phyloP scores from a whole-genome alignment of 1,140 invertebrate genomes.

The Drosophila tropicalis region DNA sequence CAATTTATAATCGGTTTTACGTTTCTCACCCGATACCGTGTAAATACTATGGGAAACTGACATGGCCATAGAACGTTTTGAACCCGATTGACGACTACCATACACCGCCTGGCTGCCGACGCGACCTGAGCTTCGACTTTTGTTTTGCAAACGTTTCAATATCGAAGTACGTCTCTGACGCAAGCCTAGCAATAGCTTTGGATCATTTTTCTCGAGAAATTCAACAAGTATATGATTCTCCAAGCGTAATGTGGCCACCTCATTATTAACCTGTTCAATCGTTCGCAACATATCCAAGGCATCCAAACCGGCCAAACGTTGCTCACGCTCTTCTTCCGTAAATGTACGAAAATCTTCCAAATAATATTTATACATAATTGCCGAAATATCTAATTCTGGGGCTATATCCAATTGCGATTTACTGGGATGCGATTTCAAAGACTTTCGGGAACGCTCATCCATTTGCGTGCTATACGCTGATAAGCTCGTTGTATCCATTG shows the following conservation, averaged over 20 bases:
- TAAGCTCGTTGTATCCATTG: not conserved
- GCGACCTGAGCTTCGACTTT: not conserved
- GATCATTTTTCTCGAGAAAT: constrained; percentile 79
- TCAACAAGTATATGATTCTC: constrained; percentile 75
- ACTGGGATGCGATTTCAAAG: constrained; percentile 29
- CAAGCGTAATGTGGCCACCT: constrained; percentile 56
- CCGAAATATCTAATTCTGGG: constrained; percentile 49
- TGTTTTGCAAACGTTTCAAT: constrained; percentile 34
- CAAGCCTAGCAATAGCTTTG: constrained; percentile 66
- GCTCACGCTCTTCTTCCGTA: constrained; percentile 35
- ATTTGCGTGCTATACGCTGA: constrained; percentile 25
- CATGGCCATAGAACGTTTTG: constrained; percentile 59
- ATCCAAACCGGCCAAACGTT: constrained; percentile 45
- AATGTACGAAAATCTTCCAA: constrained; percentile 46
- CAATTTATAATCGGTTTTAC: constrained; percentile 58
- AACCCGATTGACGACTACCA: constrained; percentile 52
- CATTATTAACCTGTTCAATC: constrained; percentile 55
- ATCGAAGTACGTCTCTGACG: constrained; percentile 63
- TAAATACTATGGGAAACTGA: constrained; percentile 30
- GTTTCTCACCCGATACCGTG: constrained; percentile 1
- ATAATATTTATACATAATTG: constrained; percentile 48
- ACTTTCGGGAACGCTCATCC: constrained; percentile 13
- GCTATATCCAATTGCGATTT: constrained; percentile 22
- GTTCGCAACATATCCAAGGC: constrained; percentile 65
- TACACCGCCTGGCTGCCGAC: not conserved